Conservation (phyloP, 2,888 invertebrate genomes). For the Phalangium opilio region DNA sequence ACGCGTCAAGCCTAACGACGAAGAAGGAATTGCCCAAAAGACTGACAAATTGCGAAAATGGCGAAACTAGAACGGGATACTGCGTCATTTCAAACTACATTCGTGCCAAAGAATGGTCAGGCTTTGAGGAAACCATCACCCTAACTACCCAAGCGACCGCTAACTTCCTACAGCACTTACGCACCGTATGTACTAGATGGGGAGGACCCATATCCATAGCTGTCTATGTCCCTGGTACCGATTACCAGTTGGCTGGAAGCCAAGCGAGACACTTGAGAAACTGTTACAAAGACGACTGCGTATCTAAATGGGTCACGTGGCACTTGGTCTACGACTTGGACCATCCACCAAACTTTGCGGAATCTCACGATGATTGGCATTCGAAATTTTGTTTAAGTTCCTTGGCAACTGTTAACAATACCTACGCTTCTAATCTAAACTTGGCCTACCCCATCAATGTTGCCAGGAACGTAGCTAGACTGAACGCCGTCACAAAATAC, state of each 20-base stretch:
- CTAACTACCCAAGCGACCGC: slow-evolving; percentile 56
- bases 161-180: slow-evolving; percentile 50
- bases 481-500: slow-evolving; percentile 18
- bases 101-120: neutral
- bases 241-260: slow-evolving; percentile 45
- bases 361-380: neutral
- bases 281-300: slow-evolving; percentile 47
- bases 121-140: slow-evolving; percentile 35
- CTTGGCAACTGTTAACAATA: neutral
- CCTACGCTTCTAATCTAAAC: slow-evolving; percentile 36
- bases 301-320: slow-evolving; percentile 66
- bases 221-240: slow-evolving; percentile 49
- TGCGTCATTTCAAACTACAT: neutral
- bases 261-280: slow-evolving; percentile 46
- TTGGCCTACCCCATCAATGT: slow-evolving; percentile 23
- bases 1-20: too few species aligned
- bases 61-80: neutral
- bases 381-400: neutral
- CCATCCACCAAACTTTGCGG: neutral
- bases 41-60: neutral
- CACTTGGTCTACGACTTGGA: slow-evolving; percentile 75
- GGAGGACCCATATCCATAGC: slow-evolving; percentile 54
- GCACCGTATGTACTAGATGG: slow-evolving; percentile 50
- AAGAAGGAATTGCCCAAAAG: too few species aligned
- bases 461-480: slow-evolving; percentile 21